phyloP scores from a whole-genome alignment of 2,888 invertebrate genomes.

The Craniophora ligustri region DNA sequence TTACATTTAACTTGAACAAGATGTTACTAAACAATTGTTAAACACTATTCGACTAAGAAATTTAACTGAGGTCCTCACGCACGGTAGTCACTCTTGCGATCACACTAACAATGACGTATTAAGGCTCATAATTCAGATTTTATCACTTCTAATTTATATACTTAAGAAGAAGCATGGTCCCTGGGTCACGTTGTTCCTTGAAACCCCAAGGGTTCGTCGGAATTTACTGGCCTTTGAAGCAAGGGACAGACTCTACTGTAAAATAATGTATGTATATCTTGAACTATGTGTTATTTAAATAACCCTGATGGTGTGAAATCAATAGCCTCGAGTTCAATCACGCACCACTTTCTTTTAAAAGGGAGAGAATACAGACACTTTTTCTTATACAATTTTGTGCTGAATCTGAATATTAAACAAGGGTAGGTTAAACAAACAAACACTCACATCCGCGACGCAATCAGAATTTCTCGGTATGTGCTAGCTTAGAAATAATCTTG shows the following conservation, averaged over 20 bases:
- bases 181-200: conserved; percentile 6
- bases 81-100: no score
- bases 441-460: conserved; percentile 11
- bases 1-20: no score
- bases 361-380: background rate
- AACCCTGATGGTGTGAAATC: no score
- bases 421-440: conserved; percentile 33
- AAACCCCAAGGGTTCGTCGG: background rate
- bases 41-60: no score
- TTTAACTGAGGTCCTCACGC: no score
- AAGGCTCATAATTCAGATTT: conserved; percentile 1
- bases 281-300: no score
- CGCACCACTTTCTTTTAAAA: no score
- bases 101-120: background rate
- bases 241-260: conserved; percentile 2
- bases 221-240: conserved; percentile 8
- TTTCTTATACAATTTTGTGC: conserved; percentile 5
- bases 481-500: conserved; percentile 8
- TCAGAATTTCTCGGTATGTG: conserved; percentile 17
- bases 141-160: conserved; percentile 13
- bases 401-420: conserved; percentile 8
- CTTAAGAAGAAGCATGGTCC: conserved; percentile 5
- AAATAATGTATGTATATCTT: background rate
- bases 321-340: no score
- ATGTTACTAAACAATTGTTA: no score